Evolutionary conservation across 2,113 vertebrate species (phyloP), one percentile per base, ranked within the genome.

Genomic region (Catharus bicknelli): DNA sequence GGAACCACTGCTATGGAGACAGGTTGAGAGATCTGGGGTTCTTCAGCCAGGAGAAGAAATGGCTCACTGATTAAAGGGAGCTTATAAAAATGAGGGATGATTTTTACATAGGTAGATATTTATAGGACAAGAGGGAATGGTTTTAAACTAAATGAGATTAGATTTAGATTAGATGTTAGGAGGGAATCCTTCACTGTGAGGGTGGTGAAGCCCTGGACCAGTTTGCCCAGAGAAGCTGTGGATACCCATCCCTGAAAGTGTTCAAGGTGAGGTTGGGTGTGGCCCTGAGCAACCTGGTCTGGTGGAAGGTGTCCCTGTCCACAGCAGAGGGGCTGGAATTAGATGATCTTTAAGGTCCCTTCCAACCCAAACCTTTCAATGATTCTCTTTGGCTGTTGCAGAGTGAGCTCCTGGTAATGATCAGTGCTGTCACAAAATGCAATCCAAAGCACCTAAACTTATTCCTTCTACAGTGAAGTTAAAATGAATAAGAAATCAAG

Each of bases 401-500:
- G 64, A 85, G 66, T 2, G 10, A 86, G 75, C 6, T 26, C 59
- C 36, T 55, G 36, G 59, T 42, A 74, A 53, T 0, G 2, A 86
- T 25, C 45, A n/a, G 11, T 5, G 40, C 59, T 59, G 57, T 26
- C 73, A 82, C 38, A 40, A 88, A 80, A 72, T 43, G 72, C 30
- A 78, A 83, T 69, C 40, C 8, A 1, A 67, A 75, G 22, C 22
- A 75, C 45, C 82, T 51, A 68, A 74, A n/a, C 63, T 77, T 74
- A 40, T 68, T 90, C 63, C 55, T 84, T 75, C 53, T 30, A 36
- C 4, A 8, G 51, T 47, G 5, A 70, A 59, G 77, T 58, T 67
- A 58, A 88, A 86, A 80, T 68, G 69, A 96, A 95, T 93, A 81
- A 78, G 83, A 96, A 94, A 95, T 94, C 88, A 94, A 67, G 29